Conservation (phyloP, 2,113 vertebrate species). For the Mesitornis unicolor region DNA sequence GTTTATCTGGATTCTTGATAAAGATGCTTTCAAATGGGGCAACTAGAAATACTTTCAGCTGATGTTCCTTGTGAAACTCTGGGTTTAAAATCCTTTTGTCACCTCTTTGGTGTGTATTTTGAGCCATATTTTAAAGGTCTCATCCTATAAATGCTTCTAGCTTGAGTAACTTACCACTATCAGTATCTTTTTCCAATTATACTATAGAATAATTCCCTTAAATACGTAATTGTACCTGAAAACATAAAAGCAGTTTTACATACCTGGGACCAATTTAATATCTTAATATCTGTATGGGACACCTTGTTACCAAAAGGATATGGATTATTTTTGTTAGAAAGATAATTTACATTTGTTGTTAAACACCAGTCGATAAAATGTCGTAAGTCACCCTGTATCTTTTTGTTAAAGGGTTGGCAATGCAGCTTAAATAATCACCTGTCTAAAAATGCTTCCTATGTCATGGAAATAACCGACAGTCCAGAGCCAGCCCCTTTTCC, state of each 20-base stretch:
- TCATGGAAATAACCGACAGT: neutral
- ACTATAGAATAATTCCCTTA: neutral
- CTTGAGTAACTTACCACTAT: neutral
- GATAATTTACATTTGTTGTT: neutral
- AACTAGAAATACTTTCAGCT: neutral
- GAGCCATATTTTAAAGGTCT: neutral
- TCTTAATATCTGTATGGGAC: fast-evolving
- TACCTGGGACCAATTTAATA: neutral
- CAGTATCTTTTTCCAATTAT: neutral
- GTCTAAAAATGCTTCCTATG: neutral
- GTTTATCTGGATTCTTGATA: neutral
- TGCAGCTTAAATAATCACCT: neutral
- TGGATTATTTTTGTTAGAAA: neutral
- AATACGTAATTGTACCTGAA: neutral
- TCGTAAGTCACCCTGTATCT: neutral
- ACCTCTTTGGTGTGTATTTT: neutral
- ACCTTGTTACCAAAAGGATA: neutral
- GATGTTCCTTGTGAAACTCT: neutral
- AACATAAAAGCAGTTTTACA: neutral
- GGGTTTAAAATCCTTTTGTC: neutral
- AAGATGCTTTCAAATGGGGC: neutral
- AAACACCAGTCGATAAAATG: neutral
- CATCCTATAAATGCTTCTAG: neutral
- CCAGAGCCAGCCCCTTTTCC: neutral
- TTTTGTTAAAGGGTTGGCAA: neutral